Evolutionary conservation across 2,113 vertebrate species (phyloP).

Genomic region (Myodes glareolus): DNA sequence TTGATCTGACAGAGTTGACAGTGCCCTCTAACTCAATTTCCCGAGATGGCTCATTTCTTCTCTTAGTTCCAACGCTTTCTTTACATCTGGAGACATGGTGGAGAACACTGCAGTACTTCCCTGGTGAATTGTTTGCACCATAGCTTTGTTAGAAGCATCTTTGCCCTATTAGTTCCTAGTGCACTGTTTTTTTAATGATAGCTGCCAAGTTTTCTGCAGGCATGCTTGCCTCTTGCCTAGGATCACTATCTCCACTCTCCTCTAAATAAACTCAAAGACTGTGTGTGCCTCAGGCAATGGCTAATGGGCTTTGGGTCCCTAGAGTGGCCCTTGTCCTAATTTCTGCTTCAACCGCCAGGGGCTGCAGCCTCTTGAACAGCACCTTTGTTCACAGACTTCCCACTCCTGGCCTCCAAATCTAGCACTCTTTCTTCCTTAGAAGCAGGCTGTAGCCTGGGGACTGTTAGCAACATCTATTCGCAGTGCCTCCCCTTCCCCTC

Average conservation of each 20-base stretch:
- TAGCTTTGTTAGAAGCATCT: background rate
- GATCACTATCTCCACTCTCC: background rate
- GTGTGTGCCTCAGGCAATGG: background rate
- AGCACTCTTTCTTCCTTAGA: background rate
- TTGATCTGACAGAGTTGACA: background rate
- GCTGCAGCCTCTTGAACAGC: background rate
- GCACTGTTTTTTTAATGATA: background rate
- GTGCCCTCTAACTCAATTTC: background rate
- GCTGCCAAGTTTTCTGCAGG: background rate
- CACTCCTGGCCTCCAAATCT: background rate
- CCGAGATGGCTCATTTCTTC: background rate
- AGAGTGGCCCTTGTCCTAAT: background rate
- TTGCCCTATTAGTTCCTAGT: background rate
- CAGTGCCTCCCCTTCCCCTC: too few relatives aligned
- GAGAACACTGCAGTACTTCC: background rate
- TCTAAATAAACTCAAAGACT: background rate
- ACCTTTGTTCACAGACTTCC: background rate
- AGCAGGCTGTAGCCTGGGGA: background rate
- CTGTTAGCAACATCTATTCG: background rate
- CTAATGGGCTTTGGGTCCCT: background rate
- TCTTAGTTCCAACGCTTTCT: background rate
- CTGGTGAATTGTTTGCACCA: background rate
- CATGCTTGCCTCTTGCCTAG: background rate
- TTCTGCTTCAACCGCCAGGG: background rate
- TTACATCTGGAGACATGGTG: background rate